Evolutionary conservation across 2,888 invertebrate species (phyloP).

Genomic region (Sisyra terminalis): DNA sequence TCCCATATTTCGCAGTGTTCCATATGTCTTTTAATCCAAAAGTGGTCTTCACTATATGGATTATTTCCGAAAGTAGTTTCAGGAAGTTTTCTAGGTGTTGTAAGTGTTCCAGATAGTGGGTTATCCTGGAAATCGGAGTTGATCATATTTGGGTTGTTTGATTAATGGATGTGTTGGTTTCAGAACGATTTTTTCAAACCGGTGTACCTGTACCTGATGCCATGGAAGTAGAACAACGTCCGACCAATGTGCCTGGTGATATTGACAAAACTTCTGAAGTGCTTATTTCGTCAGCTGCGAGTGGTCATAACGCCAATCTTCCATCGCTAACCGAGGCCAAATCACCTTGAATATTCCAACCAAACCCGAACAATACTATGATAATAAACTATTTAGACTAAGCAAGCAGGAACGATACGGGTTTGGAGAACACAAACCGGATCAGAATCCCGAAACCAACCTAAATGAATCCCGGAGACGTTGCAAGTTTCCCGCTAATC

Average conservation of each 20-base stretch:
- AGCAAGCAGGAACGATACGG: not conserved
- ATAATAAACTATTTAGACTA: not conserved
- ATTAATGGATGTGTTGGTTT: conserved; percentile 19
- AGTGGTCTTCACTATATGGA: too few species aligned
- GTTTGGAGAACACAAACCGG: conserved; percentile 1
- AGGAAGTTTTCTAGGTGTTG: too few species aligned
- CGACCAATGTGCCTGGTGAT: conserved; percentile 6
- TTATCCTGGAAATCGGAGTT: conserved; percentile 10
- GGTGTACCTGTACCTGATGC: conserved; percentile 38
- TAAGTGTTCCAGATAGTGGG: too few species aligned
- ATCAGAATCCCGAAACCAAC: not conserved
- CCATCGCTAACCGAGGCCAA: conserved; percentile 1
- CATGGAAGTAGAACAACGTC: conserved; percentile 22
- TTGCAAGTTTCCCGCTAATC: too few species aligned
- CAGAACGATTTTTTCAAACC: conserved; percentile 48
- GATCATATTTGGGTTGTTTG: conserved; percentile 24
- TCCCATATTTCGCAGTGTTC: too few species aligned
- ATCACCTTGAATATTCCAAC: conserved; percentile 1
- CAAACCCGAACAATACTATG: not conserved
- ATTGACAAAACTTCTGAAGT: conserved; percentile 3
- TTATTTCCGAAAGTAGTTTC: too few species aligned
- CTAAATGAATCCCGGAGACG: too few species aligned
- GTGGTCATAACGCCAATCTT: not conserved
- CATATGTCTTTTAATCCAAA: too few species aligned
- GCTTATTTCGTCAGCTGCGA: conserved; percentile 2